Conservation (phyloP, 2,888 invertebrate species). For the Drosophila nr. perissopoda region DNA sequence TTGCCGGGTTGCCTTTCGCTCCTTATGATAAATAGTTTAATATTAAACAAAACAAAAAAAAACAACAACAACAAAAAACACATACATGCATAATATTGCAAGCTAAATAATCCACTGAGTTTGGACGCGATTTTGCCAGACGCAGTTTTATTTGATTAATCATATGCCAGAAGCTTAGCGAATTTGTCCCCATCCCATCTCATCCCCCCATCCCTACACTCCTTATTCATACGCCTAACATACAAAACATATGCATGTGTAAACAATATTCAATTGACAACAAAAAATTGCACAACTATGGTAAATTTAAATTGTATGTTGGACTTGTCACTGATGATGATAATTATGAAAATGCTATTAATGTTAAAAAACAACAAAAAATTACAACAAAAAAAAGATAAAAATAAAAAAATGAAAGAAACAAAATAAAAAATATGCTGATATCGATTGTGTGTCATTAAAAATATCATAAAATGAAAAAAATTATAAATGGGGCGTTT, state of each 20-base stretch:
- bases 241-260: conserved; percentile 5
- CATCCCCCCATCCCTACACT: not conserved
- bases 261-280: conserved; percentile 29
- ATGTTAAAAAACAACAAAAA: conserved; percentile 55
- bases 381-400: conserved; percentile 11
- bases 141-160: conserved; percentile 11
- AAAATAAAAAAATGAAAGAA: conserved; percentile 18
- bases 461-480: conserved; percentile 30
- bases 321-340: conserved; percentile 43
- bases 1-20: conserved; percentile 48
- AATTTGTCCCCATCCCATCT: conserved; percentile 4
- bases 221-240: not conserved
- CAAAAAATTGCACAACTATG: conserved; percentile 19
- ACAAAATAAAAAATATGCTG: conserved; percentile 53
- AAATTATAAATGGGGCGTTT: conserved; percentile 41
- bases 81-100: conserved; percentile 11
- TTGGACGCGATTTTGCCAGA: conserved; percentile 21
- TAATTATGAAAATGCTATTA: conserved; percentile 73
- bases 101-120: conserved; percentile 26
- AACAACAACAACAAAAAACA: not conserved
- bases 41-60: not conserved
- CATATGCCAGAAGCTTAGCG: conserved; percentile 31
- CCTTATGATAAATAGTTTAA: conserved; percentile 26
- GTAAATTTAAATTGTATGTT: conserved; percentile 35
- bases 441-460: conserved; percentile 74